Percentiles rank a stretch among this genome's conserved stretches.
Evolutionary conservation across 1,140 invertebrate species (phyloP).

Genomic region (Diuraphis noxia): DNA sequence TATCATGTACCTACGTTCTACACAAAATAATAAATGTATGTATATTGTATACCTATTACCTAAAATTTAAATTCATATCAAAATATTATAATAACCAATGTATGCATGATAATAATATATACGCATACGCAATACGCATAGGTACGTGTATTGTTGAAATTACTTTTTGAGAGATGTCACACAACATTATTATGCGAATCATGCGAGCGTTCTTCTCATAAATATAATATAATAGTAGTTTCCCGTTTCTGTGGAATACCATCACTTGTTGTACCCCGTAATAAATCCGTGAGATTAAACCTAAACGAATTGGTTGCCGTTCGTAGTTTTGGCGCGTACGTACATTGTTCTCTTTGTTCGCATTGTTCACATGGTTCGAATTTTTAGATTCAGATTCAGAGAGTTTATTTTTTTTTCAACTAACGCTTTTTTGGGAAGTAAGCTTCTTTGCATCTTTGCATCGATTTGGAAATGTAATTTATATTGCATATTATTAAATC

Average conservation of each 20-base stretch:
- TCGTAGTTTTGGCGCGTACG: not conserved
- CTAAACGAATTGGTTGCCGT: not conserved
- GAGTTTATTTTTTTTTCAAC: not conserved
- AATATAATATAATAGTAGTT: not conserved
- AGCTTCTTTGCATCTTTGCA: not conserved
- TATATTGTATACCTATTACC: not conserved
- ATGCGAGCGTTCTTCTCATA: not conserved
- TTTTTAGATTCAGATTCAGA: not conserved
- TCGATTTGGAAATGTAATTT: not conserved
- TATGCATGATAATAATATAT: no score
- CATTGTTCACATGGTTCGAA: not conserved
- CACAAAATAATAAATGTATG: not conserved
- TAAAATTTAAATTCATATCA: no score
- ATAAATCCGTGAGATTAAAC: not conserved
- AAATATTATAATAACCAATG: not conserved
- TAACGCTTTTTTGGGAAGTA: not conserved
- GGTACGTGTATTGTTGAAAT: slow-evolving; percentile 18
- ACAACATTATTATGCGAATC: not conserved
- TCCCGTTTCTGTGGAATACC: not conserved
- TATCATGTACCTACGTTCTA: not conserved
- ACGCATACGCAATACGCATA: not conserved
- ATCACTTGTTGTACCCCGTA: not conserved
- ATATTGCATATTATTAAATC: not conserved
- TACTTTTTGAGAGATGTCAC: slow-evolving; percentile 1
- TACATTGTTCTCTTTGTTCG: not conserved